These are phyloP conservation scores for Acanthornis magna DNA, from an alignment of 2,797 vertebrate genomes.

Conservation along the genomic window DNA sequence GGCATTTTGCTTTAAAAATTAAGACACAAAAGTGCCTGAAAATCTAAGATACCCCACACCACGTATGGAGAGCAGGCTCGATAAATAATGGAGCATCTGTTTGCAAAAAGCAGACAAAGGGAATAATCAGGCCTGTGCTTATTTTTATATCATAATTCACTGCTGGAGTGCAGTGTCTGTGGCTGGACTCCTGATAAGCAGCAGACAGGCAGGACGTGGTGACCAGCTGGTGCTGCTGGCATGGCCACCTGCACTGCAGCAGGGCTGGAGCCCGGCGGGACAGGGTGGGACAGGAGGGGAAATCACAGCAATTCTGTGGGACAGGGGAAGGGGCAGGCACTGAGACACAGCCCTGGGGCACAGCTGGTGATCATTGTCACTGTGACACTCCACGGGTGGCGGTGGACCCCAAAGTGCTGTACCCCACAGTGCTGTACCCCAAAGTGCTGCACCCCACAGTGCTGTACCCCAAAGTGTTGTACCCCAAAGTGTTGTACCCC, in stretches of 20 bases:
- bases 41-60: background rate
- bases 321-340: background rate
- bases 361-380: accelerated
- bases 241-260: background rate
- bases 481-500: too few relatives aligned
- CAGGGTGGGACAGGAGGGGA: background rate
- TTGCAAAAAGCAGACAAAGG: slow-evolving; percentile 36
- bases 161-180: background rate
- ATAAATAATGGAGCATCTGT: slow-evolving; percentile 50
- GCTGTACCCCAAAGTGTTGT: too few relatives aligned
- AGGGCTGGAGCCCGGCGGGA: background rate
- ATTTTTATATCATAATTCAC: slow-evolving; percentile 50
- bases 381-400: accelerated
- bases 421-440: background rate
- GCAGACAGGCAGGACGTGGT: slow-evolving; percentile 11
- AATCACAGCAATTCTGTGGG: accelerated
- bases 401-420: accelerated
- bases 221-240: slow-evolving; percentile 58
- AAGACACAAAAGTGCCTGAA: background rate
- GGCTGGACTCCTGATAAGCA: slow-evolving; percentile 35
- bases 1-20: background rate
- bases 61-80: background rate
- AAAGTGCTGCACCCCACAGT: background rate
- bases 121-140: slow-evolving; percentile 25
- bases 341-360: accelerated